A percentile compares a stretch with the other conserved stretches of the same genome.
phyloP scores from a whole-genome alignment of 2,113 vertebrate species.

The Tauraco erythrolophus region DNA sequence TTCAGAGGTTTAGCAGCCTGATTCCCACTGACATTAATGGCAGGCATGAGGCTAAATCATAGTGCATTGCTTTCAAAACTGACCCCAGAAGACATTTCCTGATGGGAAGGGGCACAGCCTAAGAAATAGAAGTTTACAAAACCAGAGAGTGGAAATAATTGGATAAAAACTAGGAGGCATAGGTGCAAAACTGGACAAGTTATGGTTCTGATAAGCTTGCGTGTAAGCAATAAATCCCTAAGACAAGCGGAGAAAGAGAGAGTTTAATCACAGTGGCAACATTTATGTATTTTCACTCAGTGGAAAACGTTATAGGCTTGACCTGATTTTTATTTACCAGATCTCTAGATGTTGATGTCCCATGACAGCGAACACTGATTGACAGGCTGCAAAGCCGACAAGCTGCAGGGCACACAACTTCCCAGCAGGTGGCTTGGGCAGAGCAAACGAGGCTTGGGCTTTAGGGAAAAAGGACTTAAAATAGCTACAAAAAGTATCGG shows the following conservation, averaged over 20 bases:
- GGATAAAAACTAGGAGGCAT: constrained; percentile 45
- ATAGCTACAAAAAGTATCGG: background rate
- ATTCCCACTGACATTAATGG: constrained; percentile 29
- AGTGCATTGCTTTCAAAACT: constrained; percentile 34
- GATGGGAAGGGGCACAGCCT: constrained; percentile 25
- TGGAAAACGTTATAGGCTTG: background rate
- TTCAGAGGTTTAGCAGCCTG: constrained; percentile 26
- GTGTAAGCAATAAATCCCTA: constrained; percentile 16
- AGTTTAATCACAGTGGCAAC: constrained; percentile 8
- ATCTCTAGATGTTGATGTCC: background rate
- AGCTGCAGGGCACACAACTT: background rate
- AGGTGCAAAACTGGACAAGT: constrained; percentile 28
- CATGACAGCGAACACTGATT: background rate
- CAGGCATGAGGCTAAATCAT: constrained; percentile 39
- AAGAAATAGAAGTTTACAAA: constrained; percentile 55
- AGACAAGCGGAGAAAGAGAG: background rate
- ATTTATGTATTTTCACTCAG: constrained; percentile 20
- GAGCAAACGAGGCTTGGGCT: background rate
- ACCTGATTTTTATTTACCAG: constrained; percentile 42
- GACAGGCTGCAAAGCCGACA: background rate
- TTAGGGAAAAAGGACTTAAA: background rate
- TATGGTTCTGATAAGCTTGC: background rate
- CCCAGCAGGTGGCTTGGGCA: constrained; percentile 4
- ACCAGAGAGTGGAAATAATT: constrained; percentile 38
- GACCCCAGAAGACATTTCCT: constrained; percentile 38